Base-by-base conservation (phyloP, 2,888 invertebrate genomes). In the Spicauda simplicius region DNA sequence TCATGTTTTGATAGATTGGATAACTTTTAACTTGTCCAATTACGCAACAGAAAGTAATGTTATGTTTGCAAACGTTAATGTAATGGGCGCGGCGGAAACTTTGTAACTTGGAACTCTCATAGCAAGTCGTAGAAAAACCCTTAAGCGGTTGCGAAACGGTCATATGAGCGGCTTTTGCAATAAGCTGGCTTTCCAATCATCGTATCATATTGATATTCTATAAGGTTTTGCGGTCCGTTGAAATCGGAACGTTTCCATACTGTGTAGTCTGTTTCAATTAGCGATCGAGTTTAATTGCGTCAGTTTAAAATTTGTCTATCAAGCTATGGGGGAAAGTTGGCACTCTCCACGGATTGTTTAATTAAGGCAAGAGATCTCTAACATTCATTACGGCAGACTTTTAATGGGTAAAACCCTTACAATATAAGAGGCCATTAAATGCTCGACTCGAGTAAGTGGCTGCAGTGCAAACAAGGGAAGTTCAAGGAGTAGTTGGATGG, bases 321-420 rank as follows among this genome's bases (percentile, higher is more conserved):
- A 76, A 69, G 72, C 69, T 72, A 70, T 66, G 61, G 33, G 71
- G 68, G 71, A 71, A 73, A 74, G 73, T 71, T 70, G 62, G 71
- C 69, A 69, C 74, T 73, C 73, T 73, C 54, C 41, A 66, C 57
- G 70, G 68, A 70, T 75, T 72, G 72, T 76, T 77, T 74, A 77
- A 79, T 78, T 77, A 76, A 73, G 73, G 71, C 66, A 67, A 71
- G 72, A 66, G 69, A 73, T 72, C 73, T 70, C 70, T 72, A 71
- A 72, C 71, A 71, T 72, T 69, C 70, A 68, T 68, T 73, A 71
- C 65, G 61, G 69, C 63, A 64, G 65, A 59, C 58, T 64, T 70
- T 72, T 71, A 72, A 69, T 71, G 67, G 69, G 18, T 55, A 61
- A 69, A 70, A 69, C 68, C 70, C 69, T 73, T 66, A 71, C 69